Base-by-base conservation (phyloP, 2,113 vertebrate species). In the Solea senegalensis region DNA sequence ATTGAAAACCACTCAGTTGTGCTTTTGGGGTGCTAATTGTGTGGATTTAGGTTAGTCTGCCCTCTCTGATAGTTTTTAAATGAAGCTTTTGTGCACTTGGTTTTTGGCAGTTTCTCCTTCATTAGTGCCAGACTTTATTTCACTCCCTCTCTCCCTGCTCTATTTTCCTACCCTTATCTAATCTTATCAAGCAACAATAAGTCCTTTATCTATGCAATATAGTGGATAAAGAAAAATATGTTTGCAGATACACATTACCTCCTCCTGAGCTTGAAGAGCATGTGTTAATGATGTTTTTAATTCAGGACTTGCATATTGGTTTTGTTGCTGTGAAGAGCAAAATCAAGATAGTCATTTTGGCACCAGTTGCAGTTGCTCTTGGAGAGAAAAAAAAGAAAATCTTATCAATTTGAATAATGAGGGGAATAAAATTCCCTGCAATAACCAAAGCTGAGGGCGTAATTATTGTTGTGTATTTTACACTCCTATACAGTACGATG, bases 11-110 rank as follows among this genome's bases (percentile, higher is more conserved):
- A 64, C 69, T 81, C 79, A 74, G 69, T 84, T 82, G 63, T 72
- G 73, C 85, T 87, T 88, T 88, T 74, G 54, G 80, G 64, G 74
- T 78, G 78, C 81, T 90, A 93, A 88, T 92, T 88, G 78, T 92
- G 85, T 90, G 76, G 80, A 92, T 91, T 90, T 90, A 82, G 70
- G 85, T 88, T 86, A 86, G 85, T 87, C 78, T 86, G 80, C 84
- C 82, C 76, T 82, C 72, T 75, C 80, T 87, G 80, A 91, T 92
- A 78, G 80, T 82, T 91, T 70, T 82, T 84, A 91, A 92, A 90
- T 89, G 50, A 86, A 89, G 76, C 81, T 77, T 82, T 90, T 84
- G 65, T 76, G 82, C 68, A 85, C 64, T 82, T 87, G 59, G 50
- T 74, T 90, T 92, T 90, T 89, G 89, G 87, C 82, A 88, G 74